These are phyloP conservation scores for Euura lappo DNA, from an alignment of 1,140 invertebrate genomes.

Conservation along the genomic window DNA sequence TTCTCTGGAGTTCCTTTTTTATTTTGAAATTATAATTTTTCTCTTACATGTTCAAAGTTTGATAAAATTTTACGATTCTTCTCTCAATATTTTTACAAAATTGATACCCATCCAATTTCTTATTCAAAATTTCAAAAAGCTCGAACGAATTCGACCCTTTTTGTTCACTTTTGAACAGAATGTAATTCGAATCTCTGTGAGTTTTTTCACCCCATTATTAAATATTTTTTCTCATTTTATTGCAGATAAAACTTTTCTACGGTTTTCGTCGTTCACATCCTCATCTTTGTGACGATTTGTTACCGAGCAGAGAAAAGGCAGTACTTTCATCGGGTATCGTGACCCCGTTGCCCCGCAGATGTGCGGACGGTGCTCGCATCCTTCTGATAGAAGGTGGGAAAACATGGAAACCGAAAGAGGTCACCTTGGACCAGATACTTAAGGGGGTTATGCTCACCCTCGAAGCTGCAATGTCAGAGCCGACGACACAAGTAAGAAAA, in stretches of 20 bases:
- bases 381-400: slow-evolving; percentile 64
- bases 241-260: slow-evolving; percentile 67
- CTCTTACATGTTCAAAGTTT: too few species aligned
- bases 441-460: slow-evolving; percentile 65
- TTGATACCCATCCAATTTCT: too few species aligned
- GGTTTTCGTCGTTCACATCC: slow-evolving; percentile 64
- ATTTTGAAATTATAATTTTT: too few species aligned
- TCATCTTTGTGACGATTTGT: slow-evolving; percentile 58
- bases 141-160: too few species aligned
- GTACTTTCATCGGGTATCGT: slow-evolving; percentile 62
- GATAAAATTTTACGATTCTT: too few species aligned
- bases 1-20: too few species aligned
- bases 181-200: too few species aligned
- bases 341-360: slow-evolving; percentile 64
- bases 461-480: slow-evolving; percentile 67
- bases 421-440: slow-evolving; percentile 65
- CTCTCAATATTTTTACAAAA: too few species aligned
- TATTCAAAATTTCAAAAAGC: too few species aligned
- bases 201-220: too few species aligned
- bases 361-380: slow-evolving; percentile 62
- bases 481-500: slow-evolving; percentile 65
- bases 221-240: neutral
- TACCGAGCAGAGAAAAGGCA: slow-evolving; percentile 57
- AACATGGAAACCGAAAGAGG: slow-evolving; percentile 71
- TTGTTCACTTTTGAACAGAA: too few species aligned